Evolutionary conservation across 2,888 invertebrate genomes (phyloP), one percentile per base, ranked within the genome.

Genomic region (Xestia ashworthii): DNA sequence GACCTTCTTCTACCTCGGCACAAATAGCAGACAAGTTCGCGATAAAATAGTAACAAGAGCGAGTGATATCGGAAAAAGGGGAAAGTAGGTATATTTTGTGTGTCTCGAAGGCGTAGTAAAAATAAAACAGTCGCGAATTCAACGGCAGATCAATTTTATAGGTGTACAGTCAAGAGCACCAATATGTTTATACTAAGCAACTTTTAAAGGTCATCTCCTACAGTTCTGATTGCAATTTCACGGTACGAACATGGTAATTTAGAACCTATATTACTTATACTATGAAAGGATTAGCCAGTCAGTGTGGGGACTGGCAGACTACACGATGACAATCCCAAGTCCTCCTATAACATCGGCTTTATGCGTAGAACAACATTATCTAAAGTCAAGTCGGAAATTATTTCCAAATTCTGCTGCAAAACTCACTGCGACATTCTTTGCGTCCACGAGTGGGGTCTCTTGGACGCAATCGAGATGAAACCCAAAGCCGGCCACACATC

Each of bases 41-140:
- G 8, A 71, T 53, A 74, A 71, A 74, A 50, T 16, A 38, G 38
- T 25, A 25, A 32, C 44, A 62, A 46, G 48, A 67, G 3, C 58
- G 48, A 67, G 67, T 44, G 32, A 68, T 58, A 81, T 62, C 55
- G 48, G 14, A 48, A 76, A 82, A 71, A 50, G 8, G 22, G 1
- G 19, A 50, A 44, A 19, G n/a, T 5, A n/a, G 65, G n/a, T 64
- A 78, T 32, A 44, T 55, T 38, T 53, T 70, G 48, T 55, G 68
- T 62, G 68, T 69, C 53, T 22, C 58, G 3, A 48, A 44, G 44
- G 74, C 48, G 46, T 53, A 69, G 74, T 74, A 74, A 87, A 74
- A 80, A 80, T 70, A 84, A 48, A 81, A 62, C 67, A 58, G 38
- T 71, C 70, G 66, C 62, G 69, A 76, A 79, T 87, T 84, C 66